These are phyloP conservation scores for Oikopleura dioica DNA, from an alignment of 23 tunicate species.

Conservation along the genomic window DNA sequence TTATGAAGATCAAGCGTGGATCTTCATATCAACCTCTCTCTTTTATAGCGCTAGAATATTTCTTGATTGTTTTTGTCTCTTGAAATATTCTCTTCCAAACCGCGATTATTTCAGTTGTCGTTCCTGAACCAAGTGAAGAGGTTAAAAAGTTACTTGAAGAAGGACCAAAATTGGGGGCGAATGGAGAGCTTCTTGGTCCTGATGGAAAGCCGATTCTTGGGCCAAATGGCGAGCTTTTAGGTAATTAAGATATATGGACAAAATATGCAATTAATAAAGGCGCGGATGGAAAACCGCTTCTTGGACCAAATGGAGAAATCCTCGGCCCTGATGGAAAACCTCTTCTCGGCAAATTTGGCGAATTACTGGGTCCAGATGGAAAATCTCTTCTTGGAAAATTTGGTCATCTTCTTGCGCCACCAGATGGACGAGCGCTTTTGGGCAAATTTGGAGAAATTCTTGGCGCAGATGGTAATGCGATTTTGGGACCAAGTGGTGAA, in stretches of 20 bases:
- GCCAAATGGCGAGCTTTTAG: not conserved
- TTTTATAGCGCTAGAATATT: too few species aligned
- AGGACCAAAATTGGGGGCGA: not conserved
- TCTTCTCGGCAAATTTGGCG: not conserved
- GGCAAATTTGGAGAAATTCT: not conserved
- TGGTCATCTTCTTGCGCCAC: not conserved
- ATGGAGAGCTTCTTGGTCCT: not conserved
- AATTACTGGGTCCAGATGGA: not conserved
- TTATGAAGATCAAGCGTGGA: too few species aligned
- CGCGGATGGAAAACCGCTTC: not conserved
- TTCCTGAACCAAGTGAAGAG: not conserved
- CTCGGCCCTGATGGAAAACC: not conserved
- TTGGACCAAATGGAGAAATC: not conserved
- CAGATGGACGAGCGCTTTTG: not conserved
- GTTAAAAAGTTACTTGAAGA: not conserved
- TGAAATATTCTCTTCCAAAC: too few species aligned
- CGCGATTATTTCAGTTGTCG: not conserved
- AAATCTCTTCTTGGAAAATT: not conserved
- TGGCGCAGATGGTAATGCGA: not conserved
- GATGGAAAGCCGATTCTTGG: not conserved
- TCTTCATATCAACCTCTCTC: too few species aligned
- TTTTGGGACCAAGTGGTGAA: not conserved
- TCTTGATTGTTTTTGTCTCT: too few species aligned
- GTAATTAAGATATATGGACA: too few species aligned
- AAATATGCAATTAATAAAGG: too few species aligned